Evolutionary conservation across 2,113 vertebrate species (phyloP), one percentile per base, ranked within the genome.

Genomic region (Phylloscopus trochilus): DNA sequence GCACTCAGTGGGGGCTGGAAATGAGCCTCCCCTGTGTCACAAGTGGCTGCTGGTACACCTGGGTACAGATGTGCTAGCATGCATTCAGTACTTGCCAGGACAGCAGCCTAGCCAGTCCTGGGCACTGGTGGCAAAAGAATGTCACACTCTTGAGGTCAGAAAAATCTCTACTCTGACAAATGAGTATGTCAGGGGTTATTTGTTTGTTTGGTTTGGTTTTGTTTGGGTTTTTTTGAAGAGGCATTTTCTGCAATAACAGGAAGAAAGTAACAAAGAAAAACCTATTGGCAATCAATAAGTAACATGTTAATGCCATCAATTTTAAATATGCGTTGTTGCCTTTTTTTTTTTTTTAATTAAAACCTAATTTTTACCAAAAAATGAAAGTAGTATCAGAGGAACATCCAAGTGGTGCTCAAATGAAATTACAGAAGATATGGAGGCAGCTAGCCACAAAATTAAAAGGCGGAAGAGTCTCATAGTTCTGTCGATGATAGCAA

Each of bases 151-250:
- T 31, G 16, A 62, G 59, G 41, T 33, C 43, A 51, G n/a, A 63
- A 89, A 72, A 87, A 70, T 67, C 1, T 10, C 35, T 10, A 7
- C 11, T 16, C 26, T 60, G n/a, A 73, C 10, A 64, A 64, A 90
- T 26, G 0, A 69, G 1, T 31, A 2, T 26, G 10, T 27, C 0
- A 1, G 2, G 37, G 39, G 11, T 41, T 41, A 11, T 41, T 41
- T 41, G 39, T 41, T 41, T 41, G 39, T 41, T 41, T 41, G 39
- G 10, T 41, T 41, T 41, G 39, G 39, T 41, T 41, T 41, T 41
- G 39, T 41, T 41, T 41, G 10, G 11, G 39, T 41, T 41, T 41
- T 41, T 41, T 41, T 11, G 39, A 56, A 77, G 51, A 68, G 20
- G 10, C 7, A 41, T 84, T 96, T 92, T 91, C 24, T 52, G 33